phyloP scores from a whole-genome alignment of 2,888 invertebrate species.

The Drosophila sordidula region DNA sequence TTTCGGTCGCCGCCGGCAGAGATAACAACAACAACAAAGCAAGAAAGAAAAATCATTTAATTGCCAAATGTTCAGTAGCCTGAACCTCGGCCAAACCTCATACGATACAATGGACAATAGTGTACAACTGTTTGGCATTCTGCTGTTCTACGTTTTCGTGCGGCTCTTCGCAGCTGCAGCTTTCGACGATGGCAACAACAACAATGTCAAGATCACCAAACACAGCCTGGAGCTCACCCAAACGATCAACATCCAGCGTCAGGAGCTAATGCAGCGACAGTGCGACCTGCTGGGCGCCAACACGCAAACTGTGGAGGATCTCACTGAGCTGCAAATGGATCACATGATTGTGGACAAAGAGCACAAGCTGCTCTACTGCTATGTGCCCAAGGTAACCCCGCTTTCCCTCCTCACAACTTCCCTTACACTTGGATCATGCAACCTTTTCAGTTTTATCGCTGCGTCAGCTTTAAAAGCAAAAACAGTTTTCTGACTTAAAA shows the following conservation, averaged over 20 bases:
- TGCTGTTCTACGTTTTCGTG: conserved; percentile 52
- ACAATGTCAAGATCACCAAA: conserved; percentile 84
- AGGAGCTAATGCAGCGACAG: conserved; percentile 87
- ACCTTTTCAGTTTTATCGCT: conserved; percentile 10
- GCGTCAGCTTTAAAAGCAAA: conserved; percentile 20
- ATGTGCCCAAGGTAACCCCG: conserved; percentile 93
- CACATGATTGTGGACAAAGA: conserved; percentile 94
- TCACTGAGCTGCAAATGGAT: conserved; percentile 88
- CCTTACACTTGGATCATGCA: conserved; percentile 10
- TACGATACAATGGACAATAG: conserved; percentile 40
- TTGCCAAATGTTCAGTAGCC: conserved; percentile 3
- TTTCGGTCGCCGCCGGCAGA: conserved; percentile 79
- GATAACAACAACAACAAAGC: conserved; percentile 24
- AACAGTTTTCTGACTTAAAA: conserved; percentile 2
- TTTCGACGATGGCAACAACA: conserved; percentile 84
- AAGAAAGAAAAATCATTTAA: neutral
- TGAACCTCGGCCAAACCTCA: conserved; percentile 1
- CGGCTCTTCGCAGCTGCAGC: conserved; percentile 63
- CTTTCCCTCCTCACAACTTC: no score
- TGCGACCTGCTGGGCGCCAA: conserved; percentile 86
- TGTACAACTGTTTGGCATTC: conserved; percentile 39
- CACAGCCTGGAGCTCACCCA: conserved; percentile 88
- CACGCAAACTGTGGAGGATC: conserved; percentile 84
- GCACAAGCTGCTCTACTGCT: conserved; percentile 94
- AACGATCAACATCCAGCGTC: conserved; percentile 88